A percentile compares a stretch with the other conserved stretches of the same genome.
phyloP scores from a whole-genome alignment of 2,888 invertebrate species.

The Bruchidius siliquastri region DNA sequence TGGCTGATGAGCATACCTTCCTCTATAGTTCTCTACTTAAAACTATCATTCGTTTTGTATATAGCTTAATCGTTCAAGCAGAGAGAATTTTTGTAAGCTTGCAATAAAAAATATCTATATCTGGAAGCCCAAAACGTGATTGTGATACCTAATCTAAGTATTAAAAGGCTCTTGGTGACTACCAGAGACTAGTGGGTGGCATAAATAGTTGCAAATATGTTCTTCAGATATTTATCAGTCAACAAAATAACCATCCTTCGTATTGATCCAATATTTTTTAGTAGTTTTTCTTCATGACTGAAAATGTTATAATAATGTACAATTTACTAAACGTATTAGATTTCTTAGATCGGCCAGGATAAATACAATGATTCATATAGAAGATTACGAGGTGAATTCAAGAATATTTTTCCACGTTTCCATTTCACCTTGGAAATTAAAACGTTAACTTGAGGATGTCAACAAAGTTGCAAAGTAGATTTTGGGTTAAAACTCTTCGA shows the following conservation, averaged over 20 bases:
- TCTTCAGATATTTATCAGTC: neutral
- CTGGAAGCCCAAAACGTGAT: slow-evolving; percentile 42
- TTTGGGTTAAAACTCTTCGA: too few species aligned
- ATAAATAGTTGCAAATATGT: neutral
- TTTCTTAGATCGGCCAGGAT: too few species aligned
- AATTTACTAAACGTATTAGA: too few species aligned
- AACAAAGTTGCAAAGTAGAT: too few species aligned
- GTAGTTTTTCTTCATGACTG: neutral
- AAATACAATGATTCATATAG: too few species aligned
- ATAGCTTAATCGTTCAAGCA: slow-evolving; percentile 16
- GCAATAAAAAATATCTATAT: slow-evolving; percentile 27
- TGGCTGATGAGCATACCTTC: neutral
- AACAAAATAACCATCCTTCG: neutral
- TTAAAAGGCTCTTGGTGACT: neutral
- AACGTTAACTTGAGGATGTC: too few species aligned
- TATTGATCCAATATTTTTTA: neutral
- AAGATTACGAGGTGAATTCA: too few species aligned
- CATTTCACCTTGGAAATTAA: too few species aligned
- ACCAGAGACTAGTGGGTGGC: neutral
- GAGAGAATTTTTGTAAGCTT: slow-evolving; percentile 4
- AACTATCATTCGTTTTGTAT: slow-evolving; percentile 1
- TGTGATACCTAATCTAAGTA: slow-evolving; percentile 27
- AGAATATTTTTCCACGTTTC: too few species aligned
- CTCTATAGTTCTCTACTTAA: neutral
- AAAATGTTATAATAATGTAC: too few species aligned